These are phyloP conservation scores for Cantharis rustica DNA, from an alignment of 2,888 invertebrate species.

Conservation along the genomic window DNA sequence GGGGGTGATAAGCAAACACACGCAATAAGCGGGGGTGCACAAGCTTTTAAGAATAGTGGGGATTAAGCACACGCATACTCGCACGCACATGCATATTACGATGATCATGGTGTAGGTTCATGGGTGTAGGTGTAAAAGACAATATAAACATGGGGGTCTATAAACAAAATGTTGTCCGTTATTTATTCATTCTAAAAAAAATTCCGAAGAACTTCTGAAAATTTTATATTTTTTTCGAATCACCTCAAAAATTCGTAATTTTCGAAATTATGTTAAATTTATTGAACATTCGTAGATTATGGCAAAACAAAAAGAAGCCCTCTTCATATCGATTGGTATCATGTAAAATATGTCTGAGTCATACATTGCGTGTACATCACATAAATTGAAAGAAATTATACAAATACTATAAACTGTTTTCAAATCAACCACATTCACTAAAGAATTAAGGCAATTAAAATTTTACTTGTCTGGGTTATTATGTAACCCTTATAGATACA, in stretches of 20 bases:
- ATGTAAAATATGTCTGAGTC: not conserved
- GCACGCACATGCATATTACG: constrained; percentile 47
- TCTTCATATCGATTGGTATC: not conserved
- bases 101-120: not conserved
- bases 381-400: not conserved
- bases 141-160: not conserved
- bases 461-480: not conserved
- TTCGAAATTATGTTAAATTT: not conserved
- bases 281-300: not conserved
- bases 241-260: not conserved
- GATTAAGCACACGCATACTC: constrained; percentile 35
- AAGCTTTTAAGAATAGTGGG: constrained; percentile 41
- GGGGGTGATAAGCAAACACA: constrained; percentile 48
- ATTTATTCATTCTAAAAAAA: not conserved
- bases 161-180: not conserved
- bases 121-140: not conserved
- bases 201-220: not conserved
- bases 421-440: not conserved
- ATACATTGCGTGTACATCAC: not conserved
- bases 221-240: not conserved
- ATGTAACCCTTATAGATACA: not conserved
- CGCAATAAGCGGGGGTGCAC: constrained; percentile 52
- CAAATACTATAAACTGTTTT: not conserved
- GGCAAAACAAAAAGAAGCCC: not conserved
- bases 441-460: constrained; percentile 1